These are phyloP conservation scores for Campoplex nolae DNA, from an alignment of 2,888 invertebrate species.

Conservation along the genomic window DNA sequence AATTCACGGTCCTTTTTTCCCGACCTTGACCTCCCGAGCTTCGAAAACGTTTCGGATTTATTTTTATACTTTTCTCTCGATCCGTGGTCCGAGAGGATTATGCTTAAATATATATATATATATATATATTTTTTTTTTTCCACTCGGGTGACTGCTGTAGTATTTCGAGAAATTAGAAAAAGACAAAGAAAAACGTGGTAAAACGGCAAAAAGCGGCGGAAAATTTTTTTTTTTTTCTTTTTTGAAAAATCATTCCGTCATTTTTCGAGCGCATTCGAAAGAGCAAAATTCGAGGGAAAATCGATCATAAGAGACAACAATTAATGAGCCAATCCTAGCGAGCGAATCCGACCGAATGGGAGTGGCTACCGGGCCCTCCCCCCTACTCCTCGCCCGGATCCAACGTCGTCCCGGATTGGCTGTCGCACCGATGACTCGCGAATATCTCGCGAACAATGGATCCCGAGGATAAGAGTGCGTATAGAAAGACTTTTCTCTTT, in stretches of 20 bases:
- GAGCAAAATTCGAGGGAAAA: background rate
- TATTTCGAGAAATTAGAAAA: background rate
- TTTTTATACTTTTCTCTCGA: constrained; percentile 1
- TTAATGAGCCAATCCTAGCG: background rate
- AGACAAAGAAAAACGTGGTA: background rate
- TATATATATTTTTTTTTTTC: background rate
- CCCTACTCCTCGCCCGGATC: background rate
- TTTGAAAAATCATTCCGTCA: no score
- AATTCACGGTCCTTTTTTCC: background rate
- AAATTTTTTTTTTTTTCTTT: no score
- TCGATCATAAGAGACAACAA: background rate
- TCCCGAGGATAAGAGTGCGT: background rate
- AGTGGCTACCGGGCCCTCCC: background rate
- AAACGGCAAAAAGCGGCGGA: no score
- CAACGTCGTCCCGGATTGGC: background rate
- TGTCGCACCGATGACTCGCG: background rate
- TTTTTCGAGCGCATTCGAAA: no score
- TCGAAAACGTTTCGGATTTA: background rate
- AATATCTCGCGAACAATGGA: background rate
- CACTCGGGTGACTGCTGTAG: background rate
- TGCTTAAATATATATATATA: background rate
- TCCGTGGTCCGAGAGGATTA: background rate
- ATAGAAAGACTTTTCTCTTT: background rate
- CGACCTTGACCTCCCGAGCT: constrained; percentile 8
- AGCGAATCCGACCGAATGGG: background rate